These are phyloP conservation scores for Mirza zaza DNA, from an alignment of 2,113 vertebrate species.

Conservation along the genomic window DNA sequence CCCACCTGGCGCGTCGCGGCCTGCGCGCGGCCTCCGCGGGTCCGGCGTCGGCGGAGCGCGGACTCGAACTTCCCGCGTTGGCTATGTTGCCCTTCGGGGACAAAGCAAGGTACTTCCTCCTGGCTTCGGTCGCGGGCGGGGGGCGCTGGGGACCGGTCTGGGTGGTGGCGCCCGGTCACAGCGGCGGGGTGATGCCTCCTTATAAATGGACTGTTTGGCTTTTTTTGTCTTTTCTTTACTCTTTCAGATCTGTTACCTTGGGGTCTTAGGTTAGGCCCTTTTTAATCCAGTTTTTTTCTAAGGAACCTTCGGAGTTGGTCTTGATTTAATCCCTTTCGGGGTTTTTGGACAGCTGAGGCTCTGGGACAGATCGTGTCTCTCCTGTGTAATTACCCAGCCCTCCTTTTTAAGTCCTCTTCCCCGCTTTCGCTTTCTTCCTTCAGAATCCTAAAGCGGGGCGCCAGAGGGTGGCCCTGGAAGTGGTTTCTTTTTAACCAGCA, in stretches of 20 bases:
- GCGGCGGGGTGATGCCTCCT: neutral
- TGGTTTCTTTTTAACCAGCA: neutral
- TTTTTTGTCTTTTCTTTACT: neutral
- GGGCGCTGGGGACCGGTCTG: neutral
- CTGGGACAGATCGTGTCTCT: neutral
- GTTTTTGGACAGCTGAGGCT: neutral
- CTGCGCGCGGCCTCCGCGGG: neutral
- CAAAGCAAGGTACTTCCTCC: constrained; percentile 83
- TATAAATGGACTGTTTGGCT: neutral
- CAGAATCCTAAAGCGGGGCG: neutral
- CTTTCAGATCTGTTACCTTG: too few relatives aligned
- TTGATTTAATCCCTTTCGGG: neutral
- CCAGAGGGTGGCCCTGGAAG: neutral
- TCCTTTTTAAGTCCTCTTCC: neutral
- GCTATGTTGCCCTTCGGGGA: constrained; percentile 87
- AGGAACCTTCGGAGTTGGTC: neutral
- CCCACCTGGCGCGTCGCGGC: neutral
- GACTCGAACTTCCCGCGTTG: neutral
- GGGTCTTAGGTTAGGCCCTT: neutral
- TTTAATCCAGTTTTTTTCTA: neutral
- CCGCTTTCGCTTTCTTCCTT: neutral
- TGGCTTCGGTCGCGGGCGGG: neutral
- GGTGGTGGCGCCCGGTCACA: neutral
- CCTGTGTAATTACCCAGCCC: neutral
- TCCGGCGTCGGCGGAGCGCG: neutral